A percentile compares a stretch with the other conserved stretches of the same genome.
Evolutionary conservation across 30 jellyfish, hydroid and myxozoan genomes (phyloP).

Genomic region (Sanderia malayensis): DNA sequence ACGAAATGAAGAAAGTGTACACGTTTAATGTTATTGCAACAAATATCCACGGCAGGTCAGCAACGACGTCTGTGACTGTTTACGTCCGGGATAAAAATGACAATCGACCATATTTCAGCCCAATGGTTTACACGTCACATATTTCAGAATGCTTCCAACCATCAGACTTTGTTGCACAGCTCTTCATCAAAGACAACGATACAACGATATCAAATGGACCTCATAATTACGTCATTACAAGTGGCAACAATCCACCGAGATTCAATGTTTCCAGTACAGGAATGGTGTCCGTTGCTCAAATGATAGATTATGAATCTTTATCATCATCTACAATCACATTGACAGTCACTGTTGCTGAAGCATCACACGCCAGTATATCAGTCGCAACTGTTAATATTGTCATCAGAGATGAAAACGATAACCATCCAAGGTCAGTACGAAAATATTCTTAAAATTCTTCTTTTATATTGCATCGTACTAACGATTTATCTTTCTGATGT

Average conservation of each 20-base stretch:
- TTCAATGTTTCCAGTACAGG: conserved; percentile 44
- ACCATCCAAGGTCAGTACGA: conserved; percentile 47
- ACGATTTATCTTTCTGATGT: background rate
- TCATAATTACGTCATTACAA: conserved; percentile 5
- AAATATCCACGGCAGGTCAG: conserved; percentile 45
- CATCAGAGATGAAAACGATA: conserved; percentile 69
- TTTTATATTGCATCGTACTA: background rate
- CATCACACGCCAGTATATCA: background rate
- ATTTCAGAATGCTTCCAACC: conserved; percentile 35
- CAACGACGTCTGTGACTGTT: conserved; percentile 37
- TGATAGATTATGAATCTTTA: conserved; percentile 39
- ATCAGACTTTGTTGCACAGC: conserved; percentile 39
- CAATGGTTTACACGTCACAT: background rate
- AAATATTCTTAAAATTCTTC: too few relatives aligned
- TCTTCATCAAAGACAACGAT: conserved; percentile 41
- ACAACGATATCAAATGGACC: conserved; percentile 25
- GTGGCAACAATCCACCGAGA: conserved; percentile 18
- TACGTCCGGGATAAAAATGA: conserved; percentile 62
- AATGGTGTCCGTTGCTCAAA: background rate
- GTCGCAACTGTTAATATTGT: conserved; percentile 30
- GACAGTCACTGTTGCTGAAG: conserved; percentile 28
- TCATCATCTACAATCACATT: conserved; percentile 16
- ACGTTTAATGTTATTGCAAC: conserved; percentile 49
- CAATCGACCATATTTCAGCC: conserved; percentile 38
- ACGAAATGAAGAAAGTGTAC: conserved; percentile 50